Conservation (phyloP, 2,113 vertebrate genomes). For the Myiagra hebetior region DNA sequence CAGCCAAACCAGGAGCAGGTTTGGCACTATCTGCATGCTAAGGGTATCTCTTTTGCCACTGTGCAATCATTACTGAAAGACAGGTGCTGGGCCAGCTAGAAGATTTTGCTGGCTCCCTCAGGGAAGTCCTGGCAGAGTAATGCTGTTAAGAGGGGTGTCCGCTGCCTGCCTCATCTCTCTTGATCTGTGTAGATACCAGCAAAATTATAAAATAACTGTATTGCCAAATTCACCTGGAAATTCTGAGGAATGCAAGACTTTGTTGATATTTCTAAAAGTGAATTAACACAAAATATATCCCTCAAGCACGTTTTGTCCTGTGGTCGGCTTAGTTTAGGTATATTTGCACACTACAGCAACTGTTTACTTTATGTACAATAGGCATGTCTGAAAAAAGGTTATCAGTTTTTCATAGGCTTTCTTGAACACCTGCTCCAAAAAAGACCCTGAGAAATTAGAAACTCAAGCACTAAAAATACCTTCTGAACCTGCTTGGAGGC, state of each 20-base stretch:
- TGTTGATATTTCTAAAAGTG: not conserved
- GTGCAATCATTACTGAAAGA: not conserved
- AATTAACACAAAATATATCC: not conserved
- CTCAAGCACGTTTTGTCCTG: not conserved
- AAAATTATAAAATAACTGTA: not conserved
- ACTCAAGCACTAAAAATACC: not conserved
- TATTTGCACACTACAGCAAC: not conserved
- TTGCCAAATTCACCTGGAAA: not conserved
- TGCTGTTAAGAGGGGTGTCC: not conserved
- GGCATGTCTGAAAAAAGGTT: not conserved
- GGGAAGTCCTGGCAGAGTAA: not conserved
- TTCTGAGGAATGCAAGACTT: not conserved
- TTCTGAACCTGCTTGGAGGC: not conserved
- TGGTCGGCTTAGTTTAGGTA: not conserved
- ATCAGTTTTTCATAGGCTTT: not conserved
- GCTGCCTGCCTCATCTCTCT: not conserved
- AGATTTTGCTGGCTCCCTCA: not conserved
- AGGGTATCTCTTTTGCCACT: not conserved
- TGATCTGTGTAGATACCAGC: not conserved
- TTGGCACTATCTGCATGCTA: not conserved
- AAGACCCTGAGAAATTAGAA: not conserved
- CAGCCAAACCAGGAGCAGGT: not conserved
- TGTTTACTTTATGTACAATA: not conserved
- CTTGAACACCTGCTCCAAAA: accelerated
- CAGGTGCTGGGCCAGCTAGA: not conserved